Evolutionary conservation across 2,797 vertebrate species (phyloP), one percentile per base, ranked within the genome.

Genomic region (Squalus acanthias): DNA sequence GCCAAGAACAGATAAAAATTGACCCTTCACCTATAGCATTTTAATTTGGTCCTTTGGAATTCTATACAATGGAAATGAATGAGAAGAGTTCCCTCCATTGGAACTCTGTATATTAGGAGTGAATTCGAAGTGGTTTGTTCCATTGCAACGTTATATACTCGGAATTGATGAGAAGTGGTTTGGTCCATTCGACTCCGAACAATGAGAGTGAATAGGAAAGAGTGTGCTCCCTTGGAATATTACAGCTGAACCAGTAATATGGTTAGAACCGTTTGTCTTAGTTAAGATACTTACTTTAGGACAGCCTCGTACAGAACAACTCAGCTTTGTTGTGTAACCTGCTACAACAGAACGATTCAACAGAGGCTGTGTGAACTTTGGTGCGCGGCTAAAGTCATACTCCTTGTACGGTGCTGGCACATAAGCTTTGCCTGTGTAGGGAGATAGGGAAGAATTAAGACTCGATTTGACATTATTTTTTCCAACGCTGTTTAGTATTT

Each of bases 251-350:
- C 15, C 15, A 8, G 57, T 6, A 20, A 63, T 65, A 63, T 63
- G 1, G 26, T 2, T 92, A 20, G 60, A 65, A 92, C 12, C 0
- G 15, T 33, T 10, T 29, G 29, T 91, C 88, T 91, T 33, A 63
- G 69, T 4, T 24, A 24, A 46, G 10, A 29, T 3, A 63, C 97
- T 22, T 97, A 99, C 99, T 98, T 99, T 99, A 0, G 99, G 99
- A 96, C 96, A 12, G 46, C 98, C 99, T 1, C 99, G 98, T 53
- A 99, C 98, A 0, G 99, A 98, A 4, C 99, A 99, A 97, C 98
- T 99, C 97, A 99, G 98, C 91, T 99, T 98, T 0, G 98, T 97
- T 0, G 97, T n/a, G 93, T 99, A 99, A 24, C 99, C 99, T 17
- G 99, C 98, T 96, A 99, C 97, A 1, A 99, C 98, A 46, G 97